Base-by-base conservation (phyloP, 2,113 vertebrate genomes). In the Ramphastos sulfuratus region DNA sequence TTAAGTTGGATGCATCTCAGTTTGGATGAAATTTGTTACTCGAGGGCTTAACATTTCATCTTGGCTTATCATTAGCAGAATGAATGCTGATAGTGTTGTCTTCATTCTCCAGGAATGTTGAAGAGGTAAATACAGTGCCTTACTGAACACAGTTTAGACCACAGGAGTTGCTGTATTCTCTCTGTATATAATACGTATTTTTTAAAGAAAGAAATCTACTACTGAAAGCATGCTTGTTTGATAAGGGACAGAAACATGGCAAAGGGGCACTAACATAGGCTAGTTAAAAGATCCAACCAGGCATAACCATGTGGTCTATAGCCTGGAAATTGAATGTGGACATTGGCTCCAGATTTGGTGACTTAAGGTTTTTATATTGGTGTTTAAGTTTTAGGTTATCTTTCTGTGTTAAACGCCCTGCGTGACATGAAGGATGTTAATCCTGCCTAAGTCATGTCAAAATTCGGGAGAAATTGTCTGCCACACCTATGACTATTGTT, bases 21-120 rank as follows among this genome's bases (percentile, higher is more conserved):
- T 90, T 91, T 79, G 90, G 92, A 92, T 96, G 70, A 89, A 92
- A 74, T 89, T 81, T 94, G 67, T 94, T 70, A 71, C 95, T 94
- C 84, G 59, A 82, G 89, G 94, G 86, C 88, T 96, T 96, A 95
- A 82, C 52, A 90, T 93, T 96, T 96, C 87, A 93, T 95, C 89
- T 96, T 85, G 83, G 70, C 46, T 88, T 93, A 70, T 75, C 64
- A 78, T 91, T 65, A 77, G 56, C 83, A 91, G 71, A 48, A 75
- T 90, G 88, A 95, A 95, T 85, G 87, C 48, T 91, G 85, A 96
- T 91, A 89, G 42, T 31, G 72, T 94, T 73, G 39, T 85, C 79
- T 95, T 95, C 80, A 85, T 82, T 93, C 90, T 95, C 42, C 90
- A 77, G 86, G 90, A 95, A 87, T 93, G 86, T 50, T 3, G 4